A percentile compares a stretch with the other conserved stretches of the same genome.
Evolutionary conservation across 2,888 invertebrate species (phyloP).

Genomic region (Eupeodes latifasciatus): DNA sequence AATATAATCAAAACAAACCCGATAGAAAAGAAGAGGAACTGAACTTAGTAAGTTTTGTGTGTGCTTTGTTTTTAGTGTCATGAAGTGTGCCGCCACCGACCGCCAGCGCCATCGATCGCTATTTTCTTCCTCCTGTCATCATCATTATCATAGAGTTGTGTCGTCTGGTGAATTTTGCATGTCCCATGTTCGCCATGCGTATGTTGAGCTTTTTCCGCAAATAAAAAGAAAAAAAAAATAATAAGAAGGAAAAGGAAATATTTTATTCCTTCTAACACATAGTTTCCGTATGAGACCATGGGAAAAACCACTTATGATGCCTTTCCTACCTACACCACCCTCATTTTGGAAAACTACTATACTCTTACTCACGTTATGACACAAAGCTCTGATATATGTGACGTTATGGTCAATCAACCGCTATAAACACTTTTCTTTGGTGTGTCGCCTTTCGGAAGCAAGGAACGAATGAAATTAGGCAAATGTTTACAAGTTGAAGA

Average conservation of each 20-base stretch:
- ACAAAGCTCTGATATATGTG: constrained; percentile 51
- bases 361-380: constrained; percentile 4
- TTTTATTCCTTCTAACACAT: constrained; percentile 27
- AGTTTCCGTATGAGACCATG: constrained; percentile 41
- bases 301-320: constrained; percentile 31
- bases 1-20: constrained; percentile 74
- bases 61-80: constrained; percentile 38
- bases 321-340: background rate
- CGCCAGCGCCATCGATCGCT: background rate
- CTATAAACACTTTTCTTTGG: constrained; percentile 11
- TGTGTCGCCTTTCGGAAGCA: constrained; percentile 31
- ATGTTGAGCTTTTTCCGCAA: constrained; percentile 56
- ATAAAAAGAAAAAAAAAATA: constrained; percentile 10
- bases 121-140: constrained; percentile 59
- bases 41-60: constrained; percentile 34
- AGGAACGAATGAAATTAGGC: constrained; percentile 61
- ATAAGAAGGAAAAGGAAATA: constrained; percentile 1
- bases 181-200: constrained; percentile 68
- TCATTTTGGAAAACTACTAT: background rate
- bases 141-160: constrained; percentile 3
- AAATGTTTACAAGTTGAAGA: constrained; percentile 45
- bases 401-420: constrained; percentile 49
- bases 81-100: constrained; percentile 40
- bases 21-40: constrained; percentile 50
- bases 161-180: constrained; percentile 66